Conservation (phyloP, 37 sponge, comb jelly and placozoan genomes). For the Mnemiopsis leidyi region DNA sequence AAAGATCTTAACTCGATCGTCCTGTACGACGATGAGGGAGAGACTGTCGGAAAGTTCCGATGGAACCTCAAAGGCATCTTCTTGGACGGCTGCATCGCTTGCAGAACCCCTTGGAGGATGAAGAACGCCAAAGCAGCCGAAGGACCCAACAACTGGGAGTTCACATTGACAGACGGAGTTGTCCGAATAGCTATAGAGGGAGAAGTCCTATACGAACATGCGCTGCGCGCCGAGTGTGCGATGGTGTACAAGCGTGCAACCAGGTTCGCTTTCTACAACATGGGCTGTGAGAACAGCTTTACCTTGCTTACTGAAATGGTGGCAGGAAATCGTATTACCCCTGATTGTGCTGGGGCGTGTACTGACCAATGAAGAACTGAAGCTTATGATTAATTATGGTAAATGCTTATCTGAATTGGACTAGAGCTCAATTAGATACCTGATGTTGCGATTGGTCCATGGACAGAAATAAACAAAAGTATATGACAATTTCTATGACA, state of each 20-base stretch:
- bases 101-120: background rate
- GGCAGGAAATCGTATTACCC: background rate
- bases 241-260: background rate
- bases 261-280: background rate
- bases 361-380: background rate
- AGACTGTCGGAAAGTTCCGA: background rate
- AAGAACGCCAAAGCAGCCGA: background rate
- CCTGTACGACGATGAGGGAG: background rate
- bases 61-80: background rate
- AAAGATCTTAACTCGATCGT: background rate
- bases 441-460: too few species aligned
- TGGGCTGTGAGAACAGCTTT: background rate
- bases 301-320: background rate
- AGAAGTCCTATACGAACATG: background rate
- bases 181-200: background rate
- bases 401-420: too few species aligned
- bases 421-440: too few species aligned
- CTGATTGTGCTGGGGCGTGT: background rate
- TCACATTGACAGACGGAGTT: background rate
- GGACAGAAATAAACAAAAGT: too few species aligned
- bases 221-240: background rate
- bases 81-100: background rate
- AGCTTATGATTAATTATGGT: too few species aligned
- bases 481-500: too few species aligned
- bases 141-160: background rate